Evolutionary conservation across 2,797 vertebrate genomes (phyloP).

Genomic region (Xenentodon cancila): DNA sequence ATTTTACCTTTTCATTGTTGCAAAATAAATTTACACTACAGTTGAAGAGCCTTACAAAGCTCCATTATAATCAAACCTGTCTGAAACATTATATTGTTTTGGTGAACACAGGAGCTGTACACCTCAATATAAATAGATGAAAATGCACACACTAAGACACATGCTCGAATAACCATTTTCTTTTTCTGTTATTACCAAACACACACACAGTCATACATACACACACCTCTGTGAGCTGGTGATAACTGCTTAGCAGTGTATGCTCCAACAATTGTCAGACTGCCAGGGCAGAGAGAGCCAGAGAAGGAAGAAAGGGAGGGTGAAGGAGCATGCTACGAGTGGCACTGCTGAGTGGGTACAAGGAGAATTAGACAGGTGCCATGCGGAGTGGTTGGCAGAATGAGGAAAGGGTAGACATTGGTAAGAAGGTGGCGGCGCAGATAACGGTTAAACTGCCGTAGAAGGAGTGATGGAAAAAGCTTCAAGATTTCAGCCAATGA

Average conservation of each 20-base stretch:
- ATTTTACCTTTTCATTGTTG: slow-evolving; percentile 70
- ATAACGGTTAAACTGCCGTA: slow-evolving; percentile 63
- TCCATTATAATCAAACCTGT: slow-evolving; percentile 69
- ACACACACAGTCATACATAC: slow-evolving; percentile 42
- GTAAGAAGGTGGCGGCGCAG: slow-evolving; percentile 68
- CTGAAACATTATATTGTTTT: slow-evolving; percentile 78
- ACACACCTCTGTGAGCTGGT: slow-evolving; percentile 73
- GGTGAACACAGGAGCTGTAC: slow-evolving; percentile 60
- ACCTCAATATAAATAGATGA: slow-evolving; percentile 65
- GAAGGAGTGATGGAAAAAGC: slow-evolving; percentile 49
- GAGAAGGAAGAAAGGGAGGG: slow-evolving; percentile 69
- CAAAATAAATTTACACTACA: slow-evolving; percentile 60
- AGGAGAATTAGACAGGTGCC: slow-evolving; percentile 79
- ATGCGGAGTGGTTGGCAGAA: slow-evolving; percentile 70
- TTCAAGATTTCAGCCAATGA: slow-evolving; percentile 67
- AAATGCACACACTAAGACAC: slow-evolving; percentile 56
- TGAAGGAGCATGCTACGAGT: slow-evolving; percentile 76
- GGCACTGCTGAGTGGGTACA: slow-evolving; percentile 77
- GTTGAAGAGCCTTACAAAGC: slow-evolving; percentile 65
- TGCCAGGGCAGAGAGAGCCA: slow-evolving; percentile 77
- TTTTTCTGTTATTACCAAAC: slow-evolving; percentile 57
- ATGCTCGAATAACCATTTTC: slow-evolving; percentile 49
- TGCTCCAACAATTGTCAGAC: slow-evolving; percentile 79
- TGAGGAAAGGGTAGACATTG: slow-evolving; percentile 66
- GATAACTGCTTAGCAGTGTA: slow-evolving; percentile 81